phyloP scores from a whole-genome alignment of 2,797 vertebrate genomes.

The Carapus acus region DNA sequence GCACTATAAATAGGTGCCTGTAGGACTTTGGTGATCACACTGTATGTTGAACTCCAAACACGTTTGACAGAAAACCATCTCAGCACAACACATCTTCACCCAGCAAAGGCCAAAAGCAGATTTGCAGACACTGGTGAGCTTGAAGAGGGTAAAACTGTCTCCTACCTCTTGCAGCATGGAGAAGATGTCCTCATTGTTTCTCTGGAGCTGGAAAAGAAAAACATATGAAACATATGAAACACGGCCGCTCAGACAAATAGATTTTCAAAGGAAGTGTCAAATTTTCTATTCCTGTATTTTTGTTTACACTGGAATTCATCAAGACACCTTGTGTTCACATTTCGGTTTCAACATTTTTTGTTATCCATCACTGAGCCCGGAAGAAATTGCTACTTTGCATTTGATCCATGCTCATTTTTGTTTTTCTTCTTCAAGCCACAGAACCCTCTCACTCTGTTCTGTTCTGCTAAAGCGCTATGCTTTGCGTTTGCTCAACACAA shows the following conservation, averaged over 20 bases:
- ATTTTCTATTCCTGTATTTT: too few relatives aligned
- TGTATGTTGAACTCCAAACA: conserved; percentile 45
- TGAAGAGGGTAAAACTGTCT: not conserved
- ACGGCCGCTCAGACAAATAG: not conserved
- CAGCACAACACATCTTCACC: conserved; percentile 8
- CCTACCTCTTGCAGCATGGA: conserved; percentile 76
- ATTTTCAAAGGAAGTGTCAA: too few relatives aligned
- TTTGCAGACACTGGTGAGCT: not conserved
- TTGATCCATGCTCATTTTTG: too few relatives aligned
- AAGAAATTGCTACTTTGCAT: too few relatives aligned
- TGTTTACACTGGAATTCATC: too few relatives aligned
- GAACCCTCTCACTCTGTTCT: too few relatives aligned
- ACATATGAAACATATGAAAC: conserved; percentile 6
- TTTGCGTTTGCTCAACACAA: too few relatives aligned
- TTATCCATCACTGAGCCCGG: too few relatives aligned
- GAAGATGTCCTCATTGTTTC: conserved; percentile 72
- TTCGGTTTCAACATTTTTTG: too few relatives aligned
- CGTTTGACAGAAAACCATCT: conserved; percentile 8
- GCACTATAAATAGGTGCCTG: conserved; percentile 50
- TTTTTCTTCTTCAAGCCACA: too few relatives aligned
- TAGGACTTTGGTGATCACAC: conserved; percentile 42
- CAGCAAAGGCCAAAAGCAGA: conserved; percentile 10
- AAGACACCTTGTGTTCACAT: too few relatives aligned
- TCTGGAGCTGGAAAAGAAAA: conserved; percentile 65
- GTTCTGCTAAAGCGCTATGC: too few relatives aligned